A percentile compares a stretch with the other conserved stretches of the same genome.
Evolutionary conservation across 2,888 invertebrate species (phyloP).

Genomic region (Dryococelus australis): DNA sequence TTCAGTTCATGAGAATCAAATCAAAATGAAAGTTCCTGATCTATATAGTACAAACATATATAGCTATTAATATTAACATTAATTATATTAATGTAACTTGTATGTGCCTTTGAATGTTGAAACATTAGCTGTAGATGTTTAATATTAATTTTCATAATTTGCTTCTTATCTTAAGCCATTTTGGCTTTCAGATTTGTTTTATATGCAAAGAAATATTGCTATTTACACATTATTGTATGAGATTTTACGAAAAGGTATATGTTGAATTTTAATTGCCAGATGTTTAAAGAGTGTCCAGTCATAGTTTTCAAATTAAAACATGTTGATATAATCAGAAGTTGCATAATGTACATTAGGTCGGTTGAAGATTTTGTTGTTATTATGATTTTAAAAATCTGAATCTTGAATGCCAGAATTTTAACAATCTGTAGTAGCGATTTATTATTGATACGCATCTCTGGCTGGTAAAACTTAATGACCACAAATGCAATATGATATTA

Average conservation of each 20-base stretch:
- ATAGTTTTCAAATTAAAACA: background rate
- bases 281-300: background rate
- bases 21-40: slow-evolving; percentile 43
- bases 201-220: background rate
- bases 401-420: too few species aligned
- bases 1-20: slow-evolving; percentile 32
- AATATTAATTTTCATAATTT: background rate
- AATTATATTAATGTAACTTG: slow-evolving; percentile 19
- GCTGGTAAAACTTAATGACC: too few species aligned
- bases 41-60: slow-evolving; percentile 39
- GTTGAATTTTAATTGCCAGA: background rate
- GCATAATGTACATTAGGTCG: too few species aligned
- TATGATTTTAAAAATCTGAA: too few species aligned
- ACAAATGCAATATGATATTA: too few species aligned
- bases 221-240: background rate
- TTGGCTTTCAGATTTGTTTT: background rate
- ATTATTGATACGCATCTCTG: too few species aligned
- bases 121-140: background rate
- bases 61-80: background rate
- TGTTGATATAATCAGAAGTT: too few species aligned
- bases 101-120: slow-evolving; percentile 41
- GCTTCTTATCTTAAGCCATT: background rate
- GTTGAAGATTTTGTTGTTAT: too few species aligned
- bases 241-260: background rate
- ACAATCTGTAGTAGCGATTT: too few species aligned